phyloP scores from a whole-genome alignment of 2,113 vertebrate species.

The Climacteris rufus region DNA sequence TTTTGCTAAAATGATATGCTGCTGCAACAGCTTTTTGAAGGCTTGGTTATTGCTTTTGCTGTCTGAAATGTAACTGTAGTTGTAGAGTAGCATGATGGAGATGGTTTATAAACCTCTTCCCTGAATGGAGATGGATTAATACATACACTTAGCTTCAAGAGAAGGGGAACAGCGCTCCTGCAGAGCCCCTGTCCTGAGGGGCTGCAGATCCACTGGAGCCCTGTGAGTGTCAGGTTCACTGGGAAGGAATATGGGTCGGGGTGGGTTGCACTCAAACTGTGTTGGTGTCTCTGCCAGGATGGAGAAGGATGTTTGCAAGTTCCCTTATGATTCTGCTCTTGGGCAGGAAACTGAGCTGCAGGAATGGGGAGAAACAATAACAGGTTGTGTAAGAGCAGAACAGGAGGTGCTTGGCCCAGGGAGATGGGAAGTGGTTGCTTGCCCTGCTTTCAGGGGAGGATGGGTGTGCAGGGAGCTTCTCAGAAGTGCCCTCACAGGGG shows the following conservation, averaged over 20 bases:
- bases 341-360: neutral
- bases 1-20: conserved; percentile 25
- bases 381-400: neutral
- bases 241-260: neutral
- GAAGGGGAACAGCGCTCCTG: neutral
- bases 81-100: neutral
- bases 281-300: neutral
- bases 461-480: neutral
- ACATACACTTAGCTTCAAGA: neutral
- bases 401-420: neutral
- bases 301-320: neutral
- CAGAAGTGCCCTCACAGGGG: neutral
- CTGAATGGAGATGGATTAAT: neutral
- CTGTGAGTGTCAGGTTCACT: neutral
- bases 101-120: neutral
- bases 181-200: neutral
- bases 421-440: neutral
- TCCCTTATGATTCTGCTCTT: neutral
- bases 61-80: conserved; percentile 9
- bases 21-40: conserved; percentile 29
- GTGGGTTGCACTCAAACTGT: neutral
- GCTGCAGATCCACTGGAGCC: neutral
- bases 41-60: conserved; percentile 38
- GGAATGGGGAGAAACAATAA: neutral
- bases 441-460: neutral